These are phyloP conservation scores for Dasysyrphus albostriatus DNA, from an alignment of 2,888 invertebrate genomes.

Conservation along the genomic window DNA sequence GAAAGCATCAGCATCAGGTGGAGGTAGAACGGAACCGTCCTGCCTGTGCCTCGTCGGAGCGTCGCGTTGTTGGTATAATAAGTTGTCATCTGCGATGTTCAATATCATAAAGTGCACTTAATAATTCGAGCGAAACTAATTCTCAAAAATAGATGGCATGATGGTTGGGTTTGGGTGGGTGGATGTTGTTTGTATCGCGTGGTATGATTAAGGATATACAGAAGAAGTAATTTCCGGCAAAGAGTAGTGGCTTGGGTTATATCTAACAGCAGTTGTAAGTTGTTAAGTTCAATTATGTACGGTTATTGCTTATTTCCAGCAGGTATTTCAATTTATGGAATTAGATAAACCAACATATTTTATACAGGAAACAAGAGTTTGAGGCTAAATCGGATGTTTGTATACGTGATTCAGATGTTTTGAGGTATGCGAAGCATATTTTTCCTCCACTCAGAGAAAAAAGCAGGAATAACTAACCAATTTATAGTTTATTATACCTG, in stretches of 20 bases:
- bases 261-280: conserved; percentile 45
- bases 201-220: conserved; percentile 26
- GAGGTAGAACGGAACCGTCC: conserved; percentile 29
- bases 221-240: conserved; percentile 35
- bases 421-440: background rate
- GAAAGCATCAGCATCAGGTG: conserved; percentile 64
- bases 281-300: conserved; percentile 61
- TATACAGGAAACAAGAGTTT: conserved; percentile 23
- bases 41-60: background rate
- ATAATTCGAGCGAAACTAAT: conserved; percentile 74
- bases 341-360: conserved; percentile 23
- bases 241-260: background rate
- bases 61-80: background rate
- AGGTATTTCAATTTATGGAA: conserved; percentile 52
- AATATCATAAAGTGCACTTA: conserved; percentile 67
- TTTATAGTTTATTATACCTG: no score
- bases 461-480: no score
- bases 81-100: conserved; percentile 72
- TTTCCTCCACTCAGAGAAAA: no score
- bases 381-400: conserved; percentile 20
- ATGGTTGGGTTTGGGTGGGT: background rate
- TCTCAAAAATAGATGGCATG: conserved; percentile 51
- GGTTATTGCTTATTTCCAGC: conserved; percentile 59
- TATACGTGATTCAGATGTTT: background rate
- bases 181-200: conserved; percentile 7